Percentiles rank a stretch among this genome's conserved stretches.
Conservation (phyloP, 2,797 vertebrate species). For the Echiichthys vipera region DNA sequence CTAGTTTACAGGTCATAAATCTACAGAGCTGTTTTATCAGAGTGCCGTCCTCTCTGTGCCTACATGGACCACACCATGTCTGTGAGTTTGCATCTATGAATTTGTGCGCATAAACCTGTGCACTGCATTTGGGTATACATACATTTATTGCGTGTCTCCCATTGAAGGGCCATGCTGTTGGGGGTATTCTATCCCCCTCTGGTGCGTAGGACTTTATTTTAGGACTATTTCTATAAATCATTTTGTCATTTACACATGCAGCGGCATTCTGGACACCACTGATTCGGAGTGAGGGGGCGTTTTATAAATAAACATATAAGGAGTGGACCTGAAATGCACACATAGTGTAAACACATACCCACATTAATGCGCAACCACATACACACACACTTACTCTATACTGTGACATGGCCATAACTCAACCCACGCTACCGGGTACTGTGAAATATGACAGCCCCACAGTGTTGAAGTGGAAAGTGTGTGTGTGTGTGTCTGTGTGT, state of each 20-base stretch:
- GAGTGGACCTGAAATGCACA: slow-evolving; percentile 54
- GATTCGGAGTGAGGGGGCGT: slow-evolving; percentile 80
- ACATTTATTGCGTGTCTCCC: slow-evolving; percentile 53
- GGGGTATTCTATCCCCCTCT: slow-evolving; percentile 49
- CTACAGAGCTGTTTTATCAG: slow-evolving; percentile 67
- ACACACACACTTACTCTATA: slow-evolving; percentile 66
- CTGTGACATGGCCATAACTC: slow-evolving; percentile 86
- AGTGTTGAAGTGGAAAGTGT: slow-evolving; percentile 60
- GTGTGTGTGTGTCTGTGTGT: background rate
- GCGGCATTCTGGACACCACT: slow-evolving; percentile 79
- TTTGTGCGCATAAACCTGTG: slow-evolving; percentile 45
- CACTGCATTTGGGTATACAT: slow-evolving; percentile 38
- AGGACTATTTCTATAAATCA: slow-evolving; percentile 87
- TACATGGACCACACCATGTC: slow-evolving; percentile 26
- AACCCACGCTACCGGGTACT: slow-evolving; percentile 77
- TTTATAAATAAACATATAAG: slow-evolving; percentile 84
- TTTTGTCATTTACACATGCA: slow-evolving; percentile 84
- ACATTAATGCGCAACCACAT: slow-evolving; percentile 56
- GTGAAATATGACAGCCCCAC: slow-evolving; percentile 85
- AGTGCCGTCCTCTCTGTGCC: slow-evolving; percentile 61
- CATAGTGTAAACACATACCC: slow-evolving; percentile 50
- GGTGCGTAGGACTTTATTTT: slow-evolving; percentile 73
- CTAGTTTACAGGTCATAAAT: slow-evolving; percentile 79
- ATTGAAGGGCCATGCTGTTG: slow-evolving; percentile 40
- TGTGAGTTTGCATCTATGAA: slow-evolving; percentile 43